Evolutionary conservation across 2,888 invertebrate genomes (phyloP).

Genomic region (Phragmatobia fuliginosa): DNA sequence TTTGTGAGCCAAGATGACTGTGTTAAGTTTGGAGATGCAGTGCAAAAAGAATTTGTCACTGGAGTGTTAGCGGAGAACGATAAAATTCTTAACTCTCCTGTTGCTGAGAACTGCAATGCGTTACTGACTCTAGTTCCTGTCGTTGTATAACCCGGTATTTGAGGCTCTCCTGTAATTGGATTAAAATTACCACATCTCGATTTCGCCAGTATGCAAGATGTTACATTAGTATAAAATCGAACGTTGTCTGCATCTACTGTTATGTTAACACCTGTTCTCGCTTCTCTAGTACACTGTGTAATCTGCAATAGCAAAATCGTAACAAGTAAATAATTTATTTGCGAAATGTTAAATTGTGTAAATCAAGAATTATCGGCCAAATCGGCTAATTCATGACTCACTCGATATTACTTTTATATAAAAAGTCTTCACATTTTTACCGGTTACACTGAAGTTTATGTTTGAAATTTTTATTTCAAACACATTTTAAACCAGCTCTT

Average conservation of each 20-base stretch:
- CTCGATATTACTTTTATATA: too few species aligned
- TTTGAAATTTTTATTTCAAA: too few species aligned
- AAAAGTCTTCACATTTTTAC: too few species aligned
- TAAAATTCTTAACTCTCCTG: conserved; percentile 85
- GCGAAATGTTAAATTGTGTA: neutral
- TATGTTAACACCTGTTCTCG: conserved; percentile 81
- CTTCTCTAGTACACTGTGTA: conserved; percentile 83
- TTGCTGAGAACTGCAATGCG: conserved; percentile 85
- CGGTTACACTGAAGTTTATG: too few species aligned
- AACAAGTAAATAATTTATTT: neutral
- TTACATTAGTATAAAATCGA: conserved; percentile 88
- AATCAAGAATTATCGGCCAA: neutral
- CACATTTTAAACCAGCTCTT: neutral
- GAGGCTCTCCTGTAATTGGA: conserved; percentile 89
- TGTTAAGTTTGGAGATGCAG: conserved; percentile 79
- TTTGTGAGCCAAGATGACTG: conserved; percentile 84
- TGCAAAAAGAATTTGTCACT: conserved; percentile 85
- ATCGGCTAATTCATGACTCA: too few species aligned
- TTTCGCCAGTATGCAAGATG: conserved; percentile 88
- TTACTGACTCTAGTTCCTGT: conserved; percentile 79
- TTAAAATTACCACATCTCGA: conserved; percentile 88
- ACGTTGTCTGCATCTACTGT: conserved; percentile 82
- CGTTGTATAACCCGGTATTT: conserved; percentile 81
- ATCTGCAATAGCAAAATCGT: conserved; percentile 68
- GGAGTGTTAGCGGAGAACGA: conserved; percentile 83